Evolutionary conservation across 2,113 vertebrate genomes (phyloP).

Genomic region (Hypomesus transpacificus): DNA sequence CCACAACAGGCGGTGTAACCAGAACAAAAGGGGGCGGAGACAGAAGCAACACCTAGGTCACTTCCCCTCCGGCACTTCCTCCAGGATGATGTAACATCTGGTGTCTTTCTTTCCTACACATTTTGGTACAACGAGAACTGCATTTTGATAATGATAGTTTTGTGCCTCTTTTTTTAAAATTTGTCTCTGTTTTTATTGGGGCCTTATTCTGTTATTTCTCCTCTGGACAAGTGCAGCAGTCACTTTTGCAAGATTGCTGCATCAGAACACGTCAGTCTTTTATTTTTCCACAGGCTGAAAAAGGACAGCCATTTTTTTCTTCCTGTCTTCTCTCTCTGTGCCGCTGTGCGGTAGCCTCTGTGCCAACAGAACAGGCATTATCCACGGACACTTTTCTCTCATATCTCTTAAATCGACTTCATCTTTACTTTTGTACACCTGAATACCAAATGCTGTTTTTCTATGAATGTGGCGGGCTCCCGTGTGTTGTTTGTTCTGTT

Average conservation of each 20-base stretch:
- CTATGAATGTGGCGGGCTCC: conserved; percentile 44
- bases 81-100: conserved; percentile 89
- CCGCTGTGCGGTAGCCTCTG: no score
- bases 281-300: conserved; percentile 78
- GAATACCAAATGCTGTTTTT: conserved; percentile 74
- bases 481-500: conserved; percentile 41
- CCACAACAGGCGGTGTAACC: conserved; percentile 88
- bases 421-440: conserved; percentile 77
- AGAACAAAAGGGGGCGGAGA: conserved; percentile 91
- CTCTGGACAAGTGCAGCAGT: conserved; percentile 51
- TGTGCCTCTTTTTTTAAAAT: conserved; percentile 49
- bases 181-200: conserved; percentile 41
- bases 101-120: conserved; percentile 72
- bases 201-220: conserved; percentile 70
- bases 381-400: neutral
- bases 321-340: neutral
- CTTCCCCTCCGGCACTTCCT: conserved; percentile 93
- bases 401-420: conserved; percentile 58
- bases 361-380: neutral
- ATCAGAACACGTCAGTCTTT: conserved; percentile 72
- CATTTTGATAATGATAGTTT: conserved; percentile 58
- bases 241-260: conserved; percentile 21
- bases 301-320: conserved; percentile 52
- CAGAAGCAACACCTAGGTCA: conserved; percentile 98
- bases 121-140: conserved; percentile 60